phyloP scores from a whole-genome alignment of 2,113 vertebrate genomes.

The Cacatua alba region DNA sequence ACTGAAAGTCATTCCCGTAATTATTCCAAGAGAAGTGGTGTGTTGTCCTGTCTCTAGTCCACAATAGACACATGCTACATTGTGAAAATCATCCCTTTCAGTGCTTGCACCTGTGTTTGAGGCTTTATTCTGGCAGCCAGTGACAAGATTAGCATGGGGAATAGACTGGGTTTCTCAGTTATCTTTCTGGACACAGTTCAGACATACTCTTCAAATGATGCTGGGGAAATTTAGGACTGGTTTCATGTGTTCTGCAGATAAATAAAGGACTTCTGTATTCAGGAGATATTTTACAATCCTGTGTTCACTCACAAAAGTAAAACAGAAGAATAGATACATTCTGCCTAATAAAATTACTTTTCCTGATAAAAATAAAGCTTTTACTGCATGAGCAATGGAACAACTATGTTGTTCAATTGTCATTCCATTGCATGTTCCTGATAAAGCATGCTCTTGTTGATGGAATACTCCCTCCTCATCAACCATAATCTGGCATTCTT shows the following conservation, averaged over 20 bases:
- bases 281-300: not conserved
- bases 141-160: not conserved
- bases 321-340: not conserved
- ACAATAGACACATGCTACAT: not conserved
- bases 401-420: not conserved
- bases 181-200: not conserved
- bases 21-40: not conserved
- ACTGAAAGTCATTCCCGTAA: not conserved
- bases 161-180: not conserved
- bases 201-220: not conserved
- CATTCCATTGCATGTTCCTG: fast-evolving
- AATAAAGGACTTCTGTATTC: not conserved
- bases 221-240: not conserved
- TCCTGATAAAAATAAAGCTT: not conserved
- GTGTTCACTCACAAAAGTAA: not conserved
- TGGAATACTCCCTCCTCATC: not conserved
- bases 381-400: not conserved
- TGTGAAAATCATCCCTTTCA: not conserved
- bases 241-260: not conserved
- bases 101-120: not conserved
- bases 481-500: not conserved
- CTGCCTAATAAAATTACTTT: not conserved
- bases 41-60: not conserved
- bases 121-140: not conserved
- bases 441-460: not conserved